A percentile compares a stretch with the other conserved stretches of the same genome.
These are phyloP conservation scores for Manduca sexta DNA, from an alignment of 1,140 invertebrate species.

Conservation along the genomic window DNA sequence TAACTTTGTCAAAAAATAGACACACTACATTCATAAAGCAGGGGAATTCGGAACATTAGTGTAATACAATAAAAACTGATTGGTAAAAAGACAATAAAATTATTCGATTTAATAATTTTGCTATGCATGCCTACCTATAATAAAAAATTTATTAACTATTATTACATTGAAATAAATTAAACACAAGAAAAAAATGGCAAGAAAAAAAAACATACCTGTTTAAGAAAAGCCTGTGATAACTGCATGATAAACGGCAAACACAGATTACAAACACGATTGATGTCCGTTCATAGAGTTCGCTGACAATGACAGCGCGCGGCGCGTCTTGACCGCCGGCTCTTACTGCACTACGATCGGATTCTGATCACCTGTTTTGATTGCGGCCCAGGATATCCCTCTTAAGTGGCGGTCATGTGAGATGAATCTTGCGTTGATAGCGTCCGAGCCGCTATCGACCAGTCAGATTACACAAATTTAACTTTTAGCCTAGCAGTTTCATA, in stretches of 20 bases:
- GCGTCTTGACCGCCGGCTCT: slow-evolving; percentile 20
- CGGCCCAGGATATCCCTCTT: slow-evolving; percentile 16
- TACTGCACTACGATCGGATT: slow-evolving; percentile 26
- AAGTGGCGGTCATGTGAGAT: slow-evolving; percentile 34
- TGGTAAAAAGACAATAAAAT: no score
- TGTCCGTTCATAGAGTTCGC: background rate
- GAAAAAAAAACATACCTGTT: slow-evolving; percentile 39
- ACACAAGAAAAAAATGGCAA: background rate
- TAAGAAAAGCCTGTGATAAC: slow-evolving; percentile 46
- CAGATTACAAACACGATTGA: background rate
- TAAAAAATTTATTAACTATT: background rate
- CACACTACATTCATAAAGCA: no score
- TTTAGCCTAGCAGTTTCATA: no score
- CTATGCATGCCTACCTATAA: background rate
- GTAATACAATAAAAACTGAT: no score
- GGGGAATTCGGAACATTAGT: no score
- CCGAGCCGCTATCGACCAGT: no score
- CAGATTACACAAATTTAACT: no score
- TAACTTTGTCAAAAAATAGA: no score
- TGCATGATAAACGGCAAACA: slow-evolving; percentile 28
- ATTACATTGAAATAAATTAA: slow-evolving; percentile 4
- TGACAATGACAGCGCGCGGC: slow-evolving; percentile 14
- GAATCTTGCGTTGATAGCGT: no score
- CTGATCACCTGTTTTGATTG: slow-evolving; percentile 27
- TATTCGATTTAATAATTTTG: no score